These are phyloP conservation scores for Syngnathus acus DNA, from an alignment of 2,797 vertebrate species.

Conservation along the genomic window DNA sequence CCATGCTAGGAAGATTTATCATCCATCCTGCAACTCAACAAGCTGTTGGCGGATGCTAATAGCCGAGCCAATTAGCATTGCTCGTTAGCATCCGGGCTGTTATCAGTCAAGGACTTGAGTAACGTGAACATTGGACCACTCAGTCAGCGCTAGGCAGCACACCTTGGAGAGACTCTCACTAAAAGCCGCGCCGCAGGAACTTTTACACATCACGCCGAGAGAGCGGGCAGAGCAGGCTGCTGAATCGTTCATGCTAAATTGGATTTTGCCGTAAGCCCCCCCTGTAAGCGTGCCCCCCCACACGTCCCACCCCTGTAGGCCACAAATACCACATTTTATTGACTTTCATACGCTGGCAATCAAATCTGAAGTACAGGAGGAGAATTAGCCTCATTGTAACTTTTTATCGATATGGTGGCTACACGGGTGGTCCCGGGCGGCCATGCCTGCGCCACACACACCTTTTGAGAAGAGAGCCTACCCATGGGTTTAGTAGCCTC, in stretches of 20 bases:
- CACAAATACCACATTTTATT: conserved; percentile 69
- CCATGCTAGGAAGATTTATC: not conserved
- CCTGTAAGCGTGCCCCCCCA: not conserved
- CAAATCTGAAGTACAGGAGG: conserved; percentile 61
- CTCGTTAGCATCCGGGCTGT: not conserved
- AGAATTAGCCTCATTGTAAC: conserved; percentile 56
- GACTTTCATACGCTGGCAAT: conserved; percentile 50
- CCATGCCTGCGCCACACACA: too few relatives aligned
- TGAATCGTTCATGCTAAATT: conserved; percentile 50
- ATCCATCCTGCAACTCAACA: too few relatives aligned
- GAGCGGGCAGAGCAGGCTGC: conserved; percentile 39
- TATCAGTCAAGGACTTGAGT: not conserved
- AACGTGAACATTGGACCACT: conserved; percentile 52
- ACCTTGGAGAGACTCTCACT: conserved; percentile 53
- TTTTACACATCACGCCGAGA: not conserved
- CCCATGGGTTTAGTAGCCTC: too few relatives aligned
- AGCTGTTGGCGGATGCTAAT: not conserved
- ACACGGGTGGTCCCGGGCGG: conserved; percentile 68
- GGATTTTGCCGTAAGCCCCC: conserved; percentile 56
- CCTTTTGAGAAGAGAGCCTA: too few relatives aligned
- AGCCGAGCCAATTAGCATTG: not conserved
- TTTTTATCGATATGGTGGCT: conserved; percentile 63
- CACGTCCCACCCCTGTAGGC: conserved; percentile 20
- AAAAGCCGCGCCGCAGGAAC: conserved; percentile 14
- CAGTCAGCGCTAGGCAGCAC: conserved; percentile 12